These are phyloP conservation scores for Brachionichthys hirsutus DNA, from an alignment of 2,113 vertebrate species.

Conservation along the genomic window DNA sequence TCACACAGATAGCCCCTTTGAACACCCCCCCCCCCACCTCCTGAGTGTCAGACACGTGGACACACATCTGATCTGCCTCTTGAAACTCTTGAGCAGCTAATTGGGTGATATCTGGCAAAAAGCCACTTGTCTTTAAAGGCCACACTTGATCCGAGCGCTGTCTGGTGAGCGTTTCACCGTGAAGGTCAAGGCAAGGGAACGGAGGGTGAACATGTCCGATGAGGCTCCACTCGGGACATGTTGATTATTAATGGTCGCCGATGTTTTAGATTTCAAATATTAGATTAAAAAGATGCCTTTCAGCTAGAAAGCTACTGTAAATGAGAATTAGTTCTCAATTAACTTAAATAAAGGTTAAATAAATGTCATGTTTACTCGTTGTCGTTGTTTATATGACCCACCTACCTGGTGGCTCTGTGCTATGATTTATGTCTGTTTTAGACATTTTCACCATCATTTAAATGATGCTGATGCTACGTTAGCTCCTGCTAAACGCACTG, in stretches of 20 bases:
- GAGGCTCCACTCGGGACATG: slow-evolving; percentile 28
- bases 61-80: slow-evolving; percentile 17
- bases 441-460: too few species aligned
- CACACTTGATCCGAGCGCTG: slow-evolving; percentile 63
- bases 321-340: too few species aligned
- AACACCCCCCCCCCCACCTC: slow-evolving; percentile 30
- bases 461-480: too few species aligned
- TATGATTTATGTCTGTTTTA: too few species aligned
- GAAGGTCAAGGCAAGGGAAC: slow-evolving; percentile 63
- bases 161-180: slow-evolving; percentile 51
- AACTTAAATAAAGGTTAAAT: too few species aligned
- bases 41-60: slow-evolving; percentile 14
- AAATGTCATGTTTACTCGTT: slow-evolving; percentile 4
- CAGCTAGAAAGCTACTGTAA: too few species aligned
- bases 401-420: too few species aligned
- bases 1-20: slow-evolving; percentile 1
- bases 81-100: slow-evolving; percentile 39
- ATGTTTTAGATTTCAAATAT: slow-evolving; percentile 1
- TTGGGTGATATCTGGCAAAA: slow-evolving; percentile 38
- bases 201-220: slow-evolving; percentile 39
- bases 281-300: slow-evolving; percentile 16
- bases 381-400: slow-evolving; percentile 10
- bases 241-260: slow-evolving; percentile 14
- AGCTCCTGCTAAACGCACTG: too few species aligned
- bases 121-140: slow-evolving; percentile 69